Conservation (phyloP, 2,113 vertebrate species). For the cat (Felis catus) region DNA sequence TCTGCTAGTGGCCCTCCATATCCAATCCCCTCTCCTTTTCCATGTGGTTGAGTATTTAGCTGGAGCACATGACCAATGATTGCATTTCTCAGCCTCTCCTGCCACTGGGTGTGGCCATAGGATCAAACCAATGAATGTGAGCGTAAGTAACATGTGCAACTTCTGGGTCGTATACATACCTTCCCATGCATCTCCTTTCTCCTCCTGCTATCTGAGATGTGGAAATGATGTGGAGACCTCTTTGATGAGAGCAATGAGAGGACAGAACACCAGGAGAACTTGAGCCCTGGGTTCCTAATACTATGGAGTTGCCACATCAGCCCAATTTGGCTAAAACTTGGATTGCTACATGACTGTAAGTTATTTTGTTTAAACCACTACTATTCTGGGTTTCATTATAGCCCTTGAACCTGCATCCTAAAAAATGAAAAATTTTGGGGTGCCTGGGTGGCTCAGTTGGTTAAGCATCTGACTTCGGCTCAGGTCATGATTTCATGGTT, state of each 20-base stretch:
- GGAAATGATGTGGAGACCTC: background rate
- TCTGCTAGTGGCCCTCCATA: background rate
- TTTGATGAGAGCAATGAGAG: background rate
- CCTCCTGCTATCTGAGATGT: background rate
- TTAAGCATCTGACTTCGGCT: too few relatives aligned
- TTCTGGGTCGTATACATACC: background rate
- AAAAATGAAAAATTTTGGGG: background rate
- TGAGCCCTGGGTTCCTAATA: background rate
- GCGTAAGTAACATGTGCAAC: background rate
- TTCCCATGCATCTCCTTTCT: background rate
- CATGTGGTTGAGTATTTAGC: background rate
- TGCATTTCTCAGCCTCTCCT: slow-evolving; percentile 16
- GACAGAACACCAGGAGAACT: background rate
- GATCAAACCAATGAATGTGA: background rate
- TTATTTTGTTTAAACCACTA: slow-evolving; percentile 6
- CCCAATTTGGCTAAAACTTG: background rate
- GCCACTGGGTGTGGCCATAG: background rate
- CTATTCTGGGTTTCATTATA: background rate
- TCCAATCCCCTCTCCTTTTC: background rate
- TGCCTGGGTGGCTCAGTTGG: too few relatives aligned
- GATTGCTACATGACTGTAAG: background rate
- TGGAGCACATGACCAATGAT: background rate
- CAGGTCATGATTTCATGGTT: too few relatives aligned
- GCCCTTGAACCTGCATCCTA: background rate
- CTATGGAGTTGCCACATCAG: background rate